Percentiles rank a stretch among this genome's conserved stretches.
Conservation (phyloP, 2,113 vertebrate species). For the Motacilla tschutschensis region DNA sequence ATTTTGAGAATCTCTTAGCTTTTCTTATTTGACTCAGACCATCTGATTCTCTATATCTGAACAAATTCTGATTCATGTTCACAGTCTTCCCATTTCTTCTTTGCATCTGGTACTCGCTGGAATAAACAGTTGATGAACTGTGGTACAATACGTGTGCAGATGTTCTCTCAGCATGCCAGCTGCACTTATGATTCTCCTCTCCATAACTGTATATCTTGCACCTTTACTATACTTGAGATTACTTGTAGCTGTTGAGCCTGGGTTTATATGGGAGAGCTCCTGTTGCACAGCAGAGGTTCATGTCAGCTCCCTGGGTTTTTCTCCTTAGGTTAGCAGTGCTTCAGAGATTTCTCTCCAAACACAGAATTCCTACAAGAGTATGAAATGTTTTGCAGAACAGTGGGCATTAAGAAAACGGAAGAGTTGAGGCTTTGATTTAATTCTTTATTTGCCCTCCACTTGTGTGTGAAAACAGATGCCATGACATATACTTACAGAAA, state of each 20-base stretch:
- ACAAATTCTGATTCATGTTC: neutral
- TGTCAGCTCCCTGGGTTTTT: neutral
- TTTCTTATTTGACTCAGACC: neutral
- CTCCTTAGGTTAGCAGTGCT: neutral
- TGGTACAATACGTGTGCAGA: constrained; percentile 15
- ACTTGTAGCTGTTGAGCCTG: constrained; percentile 11
- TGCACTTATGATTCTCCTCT: constrained; percentile 11
- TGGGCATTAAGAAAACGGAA: neutral
- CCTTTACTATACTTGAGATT: constrained; percentile 25
- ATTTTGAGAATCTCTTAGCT: neutral
- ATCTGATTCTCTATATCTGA: neutral
- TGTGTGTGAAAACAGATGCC: neutral
- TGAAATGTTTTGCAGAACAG: neutral
- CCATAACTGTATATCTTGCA: constrained; percentile 52
- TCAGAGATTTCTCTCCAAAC: neutral
- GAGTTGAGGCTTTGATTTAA: neutral
- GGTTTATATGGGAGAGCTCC: constrained; percentile 17
- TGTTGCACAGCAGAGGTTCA: neutral
- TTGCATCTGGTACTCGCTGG: neutral
- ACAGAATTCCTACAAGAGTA: neutral
- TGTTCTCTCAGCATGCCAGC: constrained; percentile 58
- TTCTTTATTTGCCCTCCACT: neutral
- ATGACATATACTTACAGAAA: neutral
- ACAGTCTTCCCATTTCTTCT: neutral
- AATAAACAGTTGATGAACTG: constrained; percentile 40